Evolutionary conservation across 1,140 invertebrate species (phyloP).

Genomic region (Hycleus cichorii): DNA sequence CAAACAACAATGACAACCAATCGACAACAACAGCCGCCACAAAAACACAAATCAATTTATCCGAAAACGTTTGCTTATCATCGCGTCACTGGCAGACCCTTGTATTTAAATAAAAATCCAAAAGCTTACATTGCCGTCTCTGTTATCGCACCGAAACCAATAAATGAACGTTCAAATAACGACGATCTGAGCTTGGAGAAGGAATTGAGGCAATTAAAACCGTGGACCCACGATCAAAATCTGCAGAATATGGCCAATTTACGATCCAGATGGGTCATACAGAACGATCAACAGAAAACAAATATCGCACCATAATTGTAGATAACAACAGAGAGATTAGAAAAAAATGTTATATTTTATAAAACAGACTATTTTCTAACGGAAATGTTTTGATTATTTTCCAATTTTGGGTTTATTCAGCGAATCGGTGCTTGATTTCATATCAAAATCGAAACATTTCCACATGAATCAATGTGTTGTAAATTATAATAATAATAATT

Average conservation of each 20-base stretch:
- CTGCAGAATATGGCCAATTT: conserved; percentile 23
- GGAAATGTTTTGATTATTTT: too few species aligned
- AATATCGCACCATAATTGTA: too few species aligned
- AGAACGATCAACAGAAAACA: neutral
- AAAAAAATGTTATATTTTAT: too few species aligned
- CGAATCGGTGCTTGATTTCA: too few species aligned
- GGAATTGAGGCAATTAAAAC: conserved; percentile 37
- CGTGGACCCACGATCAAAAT: conserved; percentile 26
- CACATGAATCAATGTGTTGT: too few species aligned
- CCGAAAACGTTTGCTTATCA: conserved; percentile 36
- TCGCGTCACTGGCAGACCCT: conserved; percentile 36
- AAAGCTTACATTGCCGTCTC: conserved; percentile 41
- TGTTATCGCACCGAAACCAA: conserved; percentile 36
- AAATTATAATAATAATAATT: too few species aligned
- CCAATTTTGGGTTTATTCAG: too few species aligned
- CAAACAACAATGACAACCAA: conserved; percentile 6
- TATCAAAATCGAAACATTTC: too few species aligned
- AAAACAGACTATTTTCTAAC: too few species aligned
- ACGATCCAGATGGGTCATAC: conserved; percentile 23
- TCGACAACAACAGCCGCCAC: conserved; percentile 3
- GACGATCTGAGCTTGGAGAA: conserved; percentile 36
- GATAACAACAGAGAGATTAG: too few species aligned
- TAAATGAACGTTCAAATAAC: conserved; percentile 8
- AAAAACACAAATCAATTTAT: conserved; percentile 14
- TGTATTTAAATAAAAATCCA: conserved; percentile 32